These are phyloP conservation scores for Harlomillsia oculata DNA, from an alignment of 1,140 invertebrate genomes.

Conservation along the genomic window DNA sequence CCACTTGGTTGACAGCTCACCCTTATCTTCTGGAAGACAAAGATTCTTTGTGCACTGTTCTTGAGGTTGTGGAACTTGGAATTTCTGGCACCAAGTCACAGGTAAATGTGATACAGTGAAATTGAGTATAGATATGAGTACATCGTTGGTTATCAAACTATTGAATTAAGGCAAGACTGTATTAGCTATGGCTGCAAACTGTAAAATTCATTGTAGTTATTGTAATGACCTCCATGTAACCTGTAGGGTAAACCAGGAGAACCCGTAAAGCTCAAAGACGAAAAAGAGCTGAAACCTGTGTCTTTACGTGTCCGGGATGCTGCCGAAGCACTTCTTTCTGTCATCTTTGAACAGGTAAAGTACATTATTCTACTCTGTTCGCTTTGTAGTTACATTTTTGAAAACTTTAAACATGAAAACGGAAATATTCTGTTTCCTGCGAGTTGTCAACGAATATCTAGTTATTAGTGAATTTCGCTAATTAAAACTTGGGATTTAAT, in stretches of 20 bases:
- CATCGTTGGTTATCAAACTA: too few species aligned
- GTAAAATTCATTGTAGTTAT: too few species aligned
- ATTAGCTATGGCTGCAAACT: too few species aligned
- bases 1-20: conserved; percentile 83
- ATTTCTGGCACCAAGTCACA: conserved; percentile 86
- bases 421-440: too few species aligned
- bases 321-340: conserved; percentile 80
- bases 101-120: too few species aligned
- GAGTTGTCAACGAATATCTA: too few species aligned
- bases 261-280: conserved; percentile 81
- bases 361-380: too few species aligned
- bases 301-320: conserved; percentile 93
- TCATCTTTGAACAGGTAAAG: conserved; percentile 88
- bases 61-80: conserved; percentile 94
- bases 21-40: conserved; percentile 79
- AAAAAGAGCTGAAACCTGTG: conserved; percentile 89
- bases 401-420: not conserved
- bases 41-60: conserved; percentile 79
- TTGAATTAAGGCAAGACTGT: too few species aligned
- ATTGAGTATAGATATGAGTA: too few species aligned
- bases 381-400: too few species aligned
- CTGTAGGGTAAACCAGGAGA: conserved; percentile 74
- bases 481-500: not conserved
- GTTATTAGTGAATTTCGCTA: not conserved
- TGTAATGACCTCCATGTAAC: too few species aligned